A percentile compares a stretch with the other conserved stretches of the same genome.
These are phyloP conservation scores for Tarsius wallacei DNA, from an alignment of 2,797 vertebrate species.

Conservation along the genomic window DNA sequence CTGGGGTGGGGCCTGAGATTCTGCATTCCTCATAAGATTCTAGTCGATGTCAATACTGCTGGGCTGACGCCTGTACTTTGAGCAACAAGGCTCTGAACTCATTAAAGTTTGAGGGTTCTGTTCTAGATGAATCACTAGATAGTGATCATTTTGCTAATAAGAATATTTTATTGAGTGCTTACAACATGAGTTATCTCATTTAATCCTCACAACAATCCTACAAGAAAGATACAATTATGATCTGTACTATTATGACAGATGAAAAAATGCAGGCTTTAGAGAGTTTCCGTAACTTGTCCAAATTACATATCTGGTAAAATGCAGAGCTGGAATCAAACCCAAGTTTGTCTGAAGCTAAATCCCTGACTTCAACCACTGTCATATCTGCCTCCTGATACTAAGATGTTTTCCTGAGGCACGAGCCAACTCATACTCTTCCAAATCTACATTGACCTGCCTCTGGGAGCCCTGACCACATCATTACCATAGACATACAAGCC, in stretches of 20 bases:
- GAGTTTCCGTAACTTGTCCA: slow-evolving; percentile 30
- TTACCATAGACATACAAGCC: neutral
- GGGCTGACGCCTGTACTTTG: neutral
- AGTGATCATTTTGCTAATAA: slow-evolving; percentile 17
- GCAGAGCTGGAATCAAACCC: slow-evolving; percentile 12
- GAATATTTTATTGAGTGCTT: slow-evolving; percentile 1
- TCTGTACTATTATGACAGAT: neutral
- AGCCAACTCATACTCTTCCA: neutral
- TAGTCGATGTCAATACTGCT: neutral
- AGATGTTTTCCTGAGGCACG: neutral
- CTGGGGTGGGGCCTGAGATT: neutral
- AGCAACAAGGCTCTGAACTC: neutral
- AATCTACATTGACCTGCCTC: neutral
- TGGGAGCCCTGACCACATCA: neutral
- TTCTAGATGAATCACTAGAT: neutral
- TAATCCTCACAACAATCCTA: neutral
- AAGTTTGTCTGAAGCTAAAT: slow-evolving; percentile 10
- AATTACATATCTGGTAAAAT: slow-evolving; percentile 5
- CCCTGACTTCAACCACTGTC: neutral
- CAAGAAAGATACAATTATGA: neutral
- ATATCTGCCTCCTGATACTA: neutral
- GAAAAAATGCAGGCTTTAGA: slow-evolving; percentile 38
- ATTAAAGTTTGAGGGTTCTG: neutral
- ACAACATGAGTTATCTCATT: neutral
- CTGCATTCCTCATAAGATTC: neutral